phyloP scores from a whole-genome alignment of 2,888 invertebrate species.

The Ormyrus thymus region DNA sequence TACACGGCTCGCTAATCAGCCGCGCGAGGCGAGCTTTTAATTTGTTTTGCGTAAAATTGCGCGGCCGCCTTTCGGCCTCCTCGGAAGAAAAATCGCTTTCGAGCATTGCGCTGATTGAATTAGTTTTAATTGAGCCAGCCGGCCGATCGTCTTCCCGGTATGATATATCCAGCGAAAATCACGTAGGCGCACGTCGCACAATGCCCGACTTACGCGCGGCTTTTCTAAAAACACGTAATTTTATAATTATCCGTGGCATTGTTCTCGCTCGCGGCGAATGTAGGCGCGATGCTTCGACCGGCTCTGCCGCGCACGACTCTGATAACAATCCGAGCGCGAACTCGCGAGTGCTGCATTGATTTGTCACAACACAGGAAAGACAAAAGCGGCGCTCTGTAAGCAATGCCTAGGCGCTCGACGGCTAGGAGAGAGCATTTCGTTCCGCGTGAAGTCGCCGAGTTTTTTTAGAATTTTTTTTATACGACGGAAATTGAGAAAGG shows the following conservation, averaged over 20 bases:
- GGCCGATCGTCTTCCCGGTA: neutral
- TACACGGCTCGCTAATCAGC: neutral
- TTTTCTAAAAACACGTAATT: slow-evolving; percentile 46
- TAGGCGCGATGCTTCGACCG: slow-evolving; percentile 2
- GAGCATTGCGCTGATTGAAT: slow-evolving; percentile 34
- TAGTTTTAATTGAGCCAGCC: slow-evolving; percentile 14
- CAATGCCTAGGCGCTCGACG: slow-evolving; percentile 7
- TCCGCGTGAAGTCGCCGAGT: too few relatives aligned
- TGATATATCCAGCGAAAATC: slow-evolving; percentile 5
- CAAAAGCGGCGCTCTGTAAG: slow-evolving; percentile 20
- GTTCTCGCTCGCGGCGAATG: slow-evolving; percentile 38
- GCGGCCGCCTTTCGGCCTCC: neutral
- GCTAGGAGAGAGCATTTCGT: neutral
- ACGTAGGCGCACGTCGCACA: slow-evolving; percentile 15
- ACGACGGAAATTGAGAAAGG: too few relatives aligned
- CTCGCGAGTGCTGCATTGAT: slow-evolving; percentile 28
- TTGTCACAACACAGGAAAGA: slow-evolving; percentile 41
- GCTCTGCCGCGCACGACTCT: neutral
- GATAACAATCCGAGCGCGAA: slow-evolving; percentile 26
- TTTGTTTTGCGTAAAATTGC: slow-evolving; percentile 42
- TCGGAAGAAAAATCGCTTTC: slow-evolving; percentile 37
- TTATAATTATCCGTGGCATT: slow-evolving; percentile 47
- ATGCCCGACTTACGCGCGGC: neutral
- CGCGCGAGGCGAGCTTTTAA: slow-evolving; percentile 36
- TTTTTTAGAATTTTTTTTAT: too few relatives aligned